These are phyloP conservation scores for Chaetophractus vellerosus DNA, from an alignment of 2,797 vertebrate genomes.

Conservation along the genomic window DNA sequence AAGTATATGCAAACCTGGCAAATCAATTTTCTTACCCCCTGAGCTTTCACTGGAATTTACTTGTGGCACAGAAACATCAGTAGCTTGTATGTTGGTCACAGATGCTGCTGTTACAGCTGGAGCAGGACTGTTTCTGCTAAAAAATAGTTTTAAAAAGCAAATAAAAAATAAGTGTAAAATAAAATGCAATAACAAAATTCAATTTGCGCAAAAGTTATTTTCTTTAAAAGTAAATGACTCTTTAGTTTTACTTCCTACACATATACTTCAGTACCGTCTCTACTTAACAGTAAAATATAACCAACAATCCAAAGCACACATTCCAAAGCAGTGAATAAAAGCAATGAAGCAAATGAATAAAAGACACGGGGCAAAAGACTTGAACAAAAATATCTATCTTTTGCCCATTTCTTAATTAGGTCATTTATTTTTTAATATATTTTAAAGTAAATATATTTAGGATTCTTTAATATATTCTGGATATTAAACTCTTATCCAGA, in stretches of 20 bases:
- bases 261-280: background rate
- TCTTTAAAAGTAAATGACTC: background rate
- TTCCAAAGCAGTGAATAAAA: background rate
- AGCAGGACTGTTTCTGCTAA: constrained; percentile 92
- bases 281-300: background rate
- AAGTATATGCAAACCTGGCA: background rate
- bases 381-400: too few species aligned
- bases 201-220: background rate
- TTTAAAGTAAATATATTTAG: too few species aligned
- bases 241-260: background rate
- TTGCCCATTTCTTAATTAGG: too few species aligned
- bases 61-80: constrained; percentile 91
- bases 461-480: too few species aligned
- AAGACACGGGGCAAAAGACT: too few species aligned
- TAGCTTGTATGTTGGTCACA: constrained; percentile 90
- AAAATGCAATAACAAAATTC: constrained; percentile 25
- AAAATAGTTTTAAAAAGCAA: background rate
- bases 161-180: background rate
- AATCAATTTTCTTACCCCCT: constrained; percentile 90
- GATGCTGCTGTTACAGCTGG: constrained; percentile 92
- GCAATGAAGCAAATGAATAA: too few species aligned
- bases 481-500: too few species aligned
- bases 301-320: background rate
- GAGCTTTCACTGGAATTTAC: constrained; percentile 92
- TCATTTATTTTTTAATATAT: too few species aligned